These are phyloP conservation scores for Aphaenogaster rudis DNA, from an alignment of 1,140 invertebrate genomes.

Conservation along the genomic window DNA sequence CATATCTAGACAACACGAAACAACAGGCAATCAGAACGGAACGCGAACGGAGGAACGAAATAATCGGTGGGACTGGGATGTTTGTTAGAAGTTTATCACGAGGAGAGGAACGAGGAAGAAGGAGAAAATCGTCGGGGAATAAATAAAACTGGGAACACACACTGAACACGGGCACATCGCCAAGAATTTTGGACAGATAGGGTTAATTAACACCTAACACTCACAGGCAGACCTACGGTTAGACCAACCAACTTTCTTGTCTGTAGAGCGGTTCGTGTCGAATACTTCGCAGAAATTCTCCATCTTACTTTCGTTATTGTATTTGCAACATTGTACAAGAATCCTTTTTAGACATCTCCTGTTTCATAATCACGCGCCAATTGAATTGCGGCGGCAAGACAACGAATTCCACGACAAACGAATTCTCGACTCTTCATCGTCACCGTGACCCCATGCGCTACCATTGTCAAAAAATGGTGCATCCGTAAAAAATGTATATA, in stretches of 20 bases:
- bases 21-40: constrained; percentile 69
- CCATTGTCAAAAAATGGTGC: constrained; percentile 32
- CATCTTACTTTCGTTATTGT: neutral
- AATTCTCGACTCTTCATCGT: constrained; percentile 59
- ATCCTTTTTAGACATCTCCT: neutral
- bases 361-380: constrained; percentile 9
- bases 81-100: constrained; percentile 1
- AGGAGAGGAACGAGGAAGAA: neutral
- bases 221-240: constrained; percentile 86
- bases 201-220: constrained; percentile 85
- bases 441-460: constrained; percentile 33
- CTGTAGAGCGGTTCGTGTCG: constrained; percentile 81
- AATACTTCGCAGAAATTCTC: constrained; percentile 72
- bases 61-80: constrained; percentile 21
- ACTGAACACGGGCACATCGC: constrained; percentile 83
- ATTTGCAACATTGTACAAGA: neutral
- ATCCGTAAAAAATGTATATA: constrained; percentile 18
- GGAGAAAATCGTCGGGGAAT: constrained; percentile 52
- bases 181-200: constrained; percentile 84
- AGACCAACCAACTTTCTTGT: constrained; percentile 83
- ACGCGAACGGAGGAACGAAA: constrained; percentile 51
- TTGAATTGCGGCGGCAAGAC: neutral
- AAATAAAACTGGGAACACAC: constrained; percentile 76
- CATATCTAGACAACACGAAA: constrained; percentile 71
- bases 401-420: too few relatives aligned